These are phyloP conservation scores for Drosophila nasuta DNA, from an alignment of 1,140 invertebrate genomes.

Conservation along the genomic window DNA sequence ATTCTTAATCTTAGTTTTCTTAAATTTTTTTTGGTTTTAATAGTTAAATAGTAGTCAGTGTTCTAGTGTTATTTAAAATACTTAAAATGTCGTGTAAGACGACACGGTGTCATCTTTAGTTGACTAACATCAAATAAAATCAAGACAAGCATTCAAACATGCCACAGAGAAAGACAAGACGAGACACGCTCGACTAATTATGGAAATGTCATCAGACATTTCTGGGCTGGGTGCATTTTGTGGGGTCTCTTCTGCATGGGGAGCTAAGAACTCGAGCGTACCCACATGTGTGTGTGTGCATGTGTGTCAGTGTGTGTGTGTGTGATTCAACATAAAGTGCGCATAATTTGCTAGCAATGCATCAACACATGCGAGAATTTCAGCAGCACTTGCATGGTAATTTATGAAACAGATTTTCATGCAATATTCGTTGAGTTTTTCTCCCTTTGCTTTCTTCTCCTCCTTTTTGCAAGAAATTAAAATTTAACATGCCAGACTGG, in stretches of 20 bases:
- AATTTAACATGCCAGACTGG: conserved; percentile 49
- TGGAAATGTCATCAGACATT: conserved; percentile 78
- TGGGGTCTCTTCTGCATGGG: conserved; percentile 57
- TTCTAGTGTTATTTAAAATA: too few relatives aligned
- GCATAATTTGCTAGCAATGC: conserved; percentile 77
- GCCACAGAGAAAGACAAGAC: conserved; percentile 46
- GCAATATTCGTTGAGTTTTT: conserved; percentile 2
- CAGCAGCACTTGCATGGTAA: conserved; percentile 67
- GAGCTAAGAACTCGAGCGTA: conserved; percentile 17
- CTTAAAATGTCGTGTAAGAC: conserved; percentile 7
- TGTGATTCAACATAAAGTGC: conserved; percentile 44
- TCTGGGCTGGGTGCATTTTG: conserved; percentile 40
- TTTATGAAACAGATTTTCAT: conserved; percentile 65
- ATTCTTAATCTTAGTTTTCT: too few relatives aligned
- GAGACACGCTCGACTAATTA: conserved; percentile 79
- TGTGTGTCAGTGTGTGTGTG: conserved; percentile 9
- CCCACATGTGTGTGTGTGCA: neutral
- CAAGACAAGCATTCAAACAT: conserved; percentile 73
- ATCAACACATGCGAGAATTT: conserved; percentile 76
- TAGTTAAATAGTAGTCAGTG: too few relatives aligned
- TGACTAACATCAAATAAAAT: conserved; percentile 73
- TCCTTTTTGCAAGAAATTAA: conserved; percentile 61
- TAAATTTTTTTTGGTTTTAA: too few relatives aligned
- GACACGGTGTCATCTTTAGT: conserved; percentile 14
- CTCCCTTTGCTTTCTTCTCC: neutral